Base-by-base conservation (phyloP, 2,888 invertebrate genomes). In the Lottia gigantea region DNA sequence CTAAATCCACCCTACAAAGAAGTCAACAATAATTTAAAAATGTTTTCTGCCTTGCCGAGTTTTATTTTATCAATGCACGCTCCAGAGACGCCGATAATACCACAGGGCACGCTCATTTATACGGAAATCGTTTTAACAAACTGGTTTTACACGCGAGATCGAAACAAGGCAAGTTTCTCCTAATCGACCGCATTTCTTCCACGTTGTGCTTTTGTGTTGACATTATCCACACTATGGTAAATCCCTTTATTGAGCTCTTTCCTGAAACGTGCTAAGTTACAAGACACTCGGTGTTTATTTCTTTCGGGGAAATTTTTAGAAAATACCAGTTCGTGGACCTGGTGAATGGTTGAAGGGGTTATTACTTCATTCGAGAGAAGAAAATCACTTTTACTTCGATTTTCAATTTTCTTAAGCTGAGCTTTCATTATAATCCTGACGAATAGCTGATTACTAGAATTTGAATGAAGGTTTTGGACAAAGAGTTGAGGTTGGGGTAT, bases 1-100 rank as follows among this genome's bases (percentile, higher is more conserved):
- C 40, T 40, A 40, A 40, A 40, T 40, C 40, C 40, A 40, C 40
- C 40, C 40, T 40, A 40, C 40, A 55, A 67, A 67, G 55, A 40
- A 45, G 67, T 49, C 67, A 55, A 25, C 40, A 26, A 55, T 61
- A 55, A 67, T 67, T 67, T 49, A 16, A 55, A 61, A 55, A 45
- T 55, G 61, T 55, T 67, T 55, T 61, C 61, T 55, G 40, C 55
- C 67, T 55, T 55, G 55, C 40, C 67, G 67, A 65, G 49, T 55
- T 67, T 67, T 67, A 67, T 67, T 67, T 55, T 55, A 55, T 67
- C 67, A 61, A 67, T 67, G 55, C 67, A 67, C 67, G 67, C 67
- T 55, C 31, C 31, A 61, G 55, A 23, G 31, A 49, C 55, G 61
- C 49, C 55, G 67, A 40, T 67, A 67, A 67, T 67, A 55, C 67